Evolutionary conservation across 1,140 invertebrate genomes (phyloP), one percentile per base, ranked within the genome.

Genomic region (Orius insidiosus): DNA sequence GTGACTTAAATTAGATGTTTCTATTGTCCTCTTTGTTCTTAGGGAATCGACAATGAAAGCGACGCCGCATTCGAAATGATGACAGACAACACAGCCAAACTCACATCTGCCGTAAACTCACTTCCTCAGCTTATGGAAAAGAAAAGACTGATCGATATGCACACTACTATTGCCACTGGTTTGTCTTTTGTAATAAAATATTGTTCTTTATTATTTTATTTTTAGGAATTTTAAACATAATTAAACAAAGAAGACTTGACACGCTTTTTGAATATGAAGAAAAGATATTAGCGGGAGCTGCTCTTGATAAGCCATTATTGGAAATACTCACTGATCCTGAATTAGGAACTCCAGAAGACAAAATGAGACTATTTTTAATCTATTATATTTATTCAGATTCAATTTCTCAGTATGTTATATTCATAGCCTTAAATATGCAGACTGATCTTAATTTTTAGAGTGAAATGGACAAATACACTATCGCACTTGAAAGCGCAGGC

Each of bases 261-360:
- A 86, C 85, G 1, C 90, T 89, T 54, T 98, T 98, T 62, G 95
- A 98, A 67, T 70, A 89, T 42, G 95, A 98, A 67, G 94, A 98
- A 60, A 98, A 97, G 65, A 80, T 98, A 40, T 87, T 98, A 82
- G 80, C 80, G 18, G 83, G 82, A 64, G 56, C 60, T n/a, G 71
- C 77, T 2, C 65, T 84, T 35, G 80, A 82, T 55, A 77, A 79
- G 58, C 74, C 77, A 33, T 63, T 89, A 6, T 58, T 85, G 43
- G 85, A 94, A 52, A 69, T 89, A 8, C 70, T 93, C 36, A 67
- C 75, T n/a, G 90, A 96, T 67, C 69, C 78, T 0, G 80, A 85
- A 47, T 81, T 80, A 50, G 92, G 92, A 3, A 78, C 76, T 13
- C 70, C 80, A 0, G 85, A 93, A 56, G 95, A 98, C 58, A 97